Percentiles rank a stretch among this genome's conserved stretches.
Conservation (phyloP, 2,113 vertebrate species). For the Probosciger aterrimus region DNA sequence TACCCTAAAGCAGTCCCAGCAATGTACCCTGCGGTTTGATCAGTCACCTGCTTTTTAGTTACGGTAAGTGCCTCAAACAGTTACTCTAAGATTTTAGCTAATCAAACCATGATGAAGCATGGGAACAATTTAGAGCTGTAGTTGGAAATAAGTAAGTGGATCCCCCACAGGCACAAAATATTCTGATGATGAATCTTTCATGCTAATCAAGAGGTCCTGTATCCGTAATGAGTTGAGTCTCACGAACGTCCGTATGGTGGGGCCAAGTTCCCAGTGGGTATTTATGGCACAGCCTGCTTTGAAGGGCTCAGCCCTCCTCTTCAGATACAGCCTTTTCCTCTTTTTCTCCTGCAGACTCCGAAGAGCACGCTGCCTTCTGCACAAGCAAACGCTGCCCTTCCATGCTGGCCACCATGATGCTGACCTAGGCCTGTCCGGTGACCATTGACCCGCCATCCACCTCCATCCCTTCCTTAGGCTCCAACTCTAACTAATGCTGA, state of each 20-base stretch:
- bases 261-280: conserved; percentile 4
- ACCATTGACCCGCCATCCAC: not conserved
- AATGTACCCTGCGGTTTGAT: not conserved
- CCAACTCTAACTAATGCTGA: not conserved
- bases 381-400: not conserved
- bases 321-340: not conserved
- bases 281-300: not conserved
- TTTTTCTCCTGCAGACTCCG: not conserved
- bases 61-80: not conserved
- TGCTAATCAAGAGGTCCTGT: conserved; percentile 28
- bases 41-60: conserved; percentile 25
- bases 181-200: conserved; percentile 27
- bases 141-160: conserved; percentile 47
- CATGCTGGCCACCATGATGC: accelerated
- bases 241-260: not conserved
- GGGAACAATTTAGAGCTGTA: conserved; percentile 65
- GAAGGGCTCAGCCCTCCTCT: not conserved
- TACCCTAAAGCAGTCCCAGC: not conserved
- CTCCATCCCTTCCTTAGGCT: not conserved
- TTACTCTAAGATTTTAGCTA: conserved; percentile 24
- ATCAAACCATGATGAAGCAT: conserved; percentile 55
- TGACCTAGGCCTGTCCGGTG: not conserved
- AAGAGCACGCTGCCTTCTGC: not conserved
- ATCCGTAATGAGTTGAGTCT: not conserved
- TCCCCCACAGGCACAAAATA: conserved; percentile 51